Evolutionary conservation across 1,140 invertebrate species (phyloP).

Genomic region (Achroia grisella): DNA sequence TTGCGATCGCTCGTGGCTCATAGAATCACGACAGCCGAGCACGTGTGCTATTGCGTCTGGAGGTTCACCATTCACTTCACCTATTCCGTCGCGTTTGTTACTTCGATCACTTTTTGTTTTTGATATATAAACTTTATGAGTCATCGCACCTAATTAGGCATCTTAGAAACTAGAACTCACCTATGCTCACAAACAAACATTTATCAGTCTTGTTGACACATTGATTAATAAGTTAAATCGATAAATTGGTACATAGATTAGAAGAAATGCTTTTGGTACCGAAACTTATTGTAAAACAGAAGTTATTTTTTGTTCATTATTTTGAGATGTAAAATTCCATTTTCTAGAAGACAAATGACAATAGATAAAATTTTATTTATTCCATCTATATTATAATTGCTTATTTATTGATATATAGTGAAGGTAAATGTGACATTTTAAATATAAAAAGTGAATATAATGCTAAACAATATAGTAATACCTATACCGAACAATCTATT

Average conservation of each 20-base stretch:
- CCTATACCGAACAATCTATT: too few relatives aligned
- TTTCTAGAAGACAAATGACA: neutral
- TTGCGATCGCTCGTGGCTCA: constrained; percentile 41
- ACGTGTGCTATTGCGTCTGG: constrained; percentile 53
- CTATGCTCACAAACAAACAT: neutral
- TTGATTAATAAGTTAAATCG: neutral
- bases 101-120: constrained; percentile 18
- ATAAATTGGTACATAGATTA: too few relatives aligned
- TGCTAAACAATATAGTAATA: too few relatives aligned
- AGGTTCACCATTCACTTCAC: constrained; percentile 60
- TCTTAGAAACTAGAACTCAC: constrained; percentile 14
- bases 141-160: constrained; percentile 28
- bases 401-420: too few relatives aligned
- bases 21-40: constrained; percentile 53
- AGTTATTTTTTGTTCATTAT: too few relatives aligned
- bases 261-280: neutral
- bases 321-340: too few relatives aligned
- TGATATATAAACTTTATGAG: constrained; percentile 28
- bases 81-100: constrained; percentile 32
- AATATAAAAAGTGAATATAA: too few relatives aligned
- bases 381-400: neutral
- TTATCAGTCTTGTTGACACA: neutral
- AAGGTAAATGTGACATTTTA: too few relatives aligned
- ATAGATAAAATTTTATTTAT: neutral
- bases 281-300: neutral